Conservation (phyloP, 2,797 vertebrate species). For the Euthynnus affinis region DNA sequence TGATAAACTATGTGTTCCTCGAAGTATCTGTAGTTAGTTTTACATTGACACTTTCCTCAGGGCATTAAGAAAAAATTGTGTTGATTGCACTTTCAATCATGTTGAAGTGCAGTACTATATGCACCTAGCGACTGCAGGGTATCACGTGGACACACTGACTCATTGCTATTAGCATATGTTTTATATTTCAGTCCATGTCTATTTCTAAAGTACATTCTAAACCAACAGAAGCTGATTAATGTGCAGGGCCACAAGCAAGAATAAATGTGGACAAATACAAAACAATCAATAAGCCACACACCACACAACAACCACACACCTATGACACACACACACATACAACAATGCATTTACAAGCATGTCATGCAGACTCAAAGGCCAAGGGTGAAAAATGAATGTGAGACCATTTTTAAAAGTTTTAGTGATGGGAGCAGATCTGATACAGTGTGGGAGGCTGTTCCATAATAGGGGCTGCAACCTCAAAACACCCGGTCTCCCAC, state of each 20-base stretch:
- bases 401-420: constrained; percentile 25
- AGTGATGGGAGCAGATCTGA: constrained; percentile 18
- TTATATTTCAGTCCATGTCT: background rate
- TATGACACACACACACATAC: background rate
- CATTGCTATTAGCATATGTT: constrained; percentile 7
- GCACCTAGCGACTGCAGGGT: background rate
- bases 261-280: background rate
- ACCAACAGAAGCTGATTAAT: background rate
- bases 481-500: constrained; percentile 9
- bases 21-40: background rate
- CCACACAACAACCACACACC: background rate
- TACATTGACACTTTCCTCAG: background rate
- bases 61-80: background rate
- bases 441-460: constrained; percentile 20
- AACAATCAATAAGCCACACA: background rate
- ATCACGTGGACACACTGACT: background rate
- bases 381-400: background rate
- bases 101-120: background rate
- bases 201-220: background rate
- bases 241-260: constrained; percentile 1
- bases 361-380: background rate
- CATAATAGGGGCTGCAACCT: constrained; percentile 9
- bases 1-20: background rate
- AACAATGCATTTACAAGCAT: background rate
- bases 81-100: background rate